Evolutionary conservation across 2,888 invertebrate genomes (phyloP).

Genomic region (Spilosoma lubricipeda): DNA sequence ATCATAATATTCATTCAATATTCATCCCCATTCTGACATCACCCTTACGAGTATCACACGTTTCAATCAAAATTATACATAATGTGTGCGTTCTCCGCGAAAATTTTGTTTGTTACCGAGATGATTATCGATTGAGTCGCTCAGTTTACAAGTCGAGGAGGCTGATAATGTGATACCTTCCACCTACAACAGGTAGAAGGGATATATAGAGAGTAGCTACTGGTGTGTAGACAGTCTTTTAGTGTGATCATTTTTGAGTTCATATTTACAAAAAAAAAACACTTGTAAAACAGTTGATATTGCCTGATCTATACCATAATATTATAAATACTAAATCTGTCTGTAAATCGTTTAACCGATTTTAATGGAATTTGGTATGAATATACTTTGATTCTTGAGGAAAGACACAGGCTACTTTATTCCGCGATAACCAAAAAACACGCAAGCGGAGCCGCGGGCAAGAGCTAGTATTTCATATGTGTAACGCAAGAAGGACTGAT

Average conservation of each 20-base stretch:
- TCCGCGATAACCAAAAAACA: no score
- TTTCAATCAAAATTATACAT: conserved; percentile 55
- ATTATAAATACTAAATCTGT: no score
- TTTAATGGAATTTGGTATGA: no score
- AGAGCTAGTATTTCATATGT: no score
- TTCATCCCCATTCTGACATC: conserved; percentile 36
- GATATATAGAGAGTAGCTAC: conserved; percentile 45
- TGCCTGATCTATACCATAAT: no score
- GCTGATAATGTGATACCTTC: conserved; percentile 76
- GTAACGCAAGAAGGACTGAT: no score
- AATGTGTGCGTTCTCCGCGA: conserved; percentile 40
- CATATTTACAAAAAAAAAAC: no score
- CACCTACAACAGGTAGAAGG: conserved; percentile 64
- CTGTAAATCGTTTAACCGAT: no score
- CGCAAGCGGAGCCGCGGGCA: no score
- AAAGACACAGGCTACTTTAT: no score
- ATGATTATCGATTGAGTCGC: conserved; percentile 83
- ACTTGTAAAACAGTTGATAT: no score
- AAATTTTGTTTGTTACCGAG: conserved; percentile 62
- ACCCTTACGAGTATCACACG: conserved; percentile 50
- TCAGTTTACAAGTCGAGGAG: conserved; percentile 83
- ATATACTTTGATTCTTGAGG: no score
- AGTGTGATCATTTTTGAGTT: conserved; percentile 46
- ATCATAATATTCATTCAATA: conserved; percentile 47
- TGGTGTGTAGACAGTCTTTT: conserved; percentile 19